phyloP scores from a whole-genome alignment of 1,140 invertebrate species.

The Vollenhovia emeryi region DNA sequence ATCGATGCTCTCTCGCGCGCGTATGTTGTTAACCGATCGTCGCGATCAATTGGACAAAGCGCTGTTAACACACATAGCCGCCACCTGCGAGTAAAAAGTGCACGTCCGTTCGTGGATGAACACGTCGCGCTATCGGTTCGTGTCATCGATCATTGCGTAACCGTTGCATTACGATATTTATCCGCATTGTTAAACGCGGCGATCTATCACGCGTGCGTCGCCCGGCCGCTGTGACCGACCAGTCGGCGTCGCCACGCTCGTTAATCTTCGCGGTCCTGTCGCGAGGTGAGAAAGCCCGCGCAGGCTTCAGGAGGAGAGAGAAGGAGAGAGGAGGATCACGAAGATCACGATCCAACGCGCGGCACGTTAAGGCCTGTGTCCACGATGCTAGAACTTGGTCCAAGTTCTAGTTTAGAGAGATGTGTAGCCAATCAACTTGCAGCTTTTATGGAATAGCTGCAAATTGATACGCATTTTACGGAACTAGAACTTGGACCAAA shows the following conservation, averaged over 20 bases:
- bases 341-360: slow-evolving; percentile 22
- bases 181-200: slow-evolving; percentile 51
- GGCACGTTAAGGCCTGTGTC: slow-evolving; percentile 9
- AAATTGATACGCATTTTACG: too few species aligned
- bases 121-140: slow-evolving; percentile 56
- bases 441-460: too few species aligned
- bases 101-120: slow-evolving; percentile 43
- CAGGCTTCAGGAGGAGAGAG: too few species aligned
- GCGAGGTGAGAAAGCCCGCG: slow-evolving; percentile 18
- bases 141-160: slow-evolving; percentile 63
- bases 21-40: slow-evolving; percentile 22
- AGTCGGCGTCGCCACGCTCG: slow-evolving; percentile 28
- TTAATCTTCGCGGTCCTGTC: slow-evolving; percentile 59
- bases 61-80: slow-evolving; percentile 32
- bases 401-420: too few species aligned
- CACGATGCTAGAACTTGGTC: too few species aligned
- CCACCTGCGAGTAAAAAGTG: slow-evolving; percentile 40
- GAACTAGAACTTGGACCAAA: too few species aligned
- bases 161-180: slow-evolving; percentile 36
- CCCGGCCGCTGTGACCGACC: slow-evolving; percentile 3
- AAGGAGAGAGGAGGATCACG: neutral
- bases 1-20: slow-evolving; percentile 18
- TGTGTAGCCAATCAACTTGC: too few species aligned
- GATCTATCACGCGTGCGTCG: slow-evolving; percentile 52
- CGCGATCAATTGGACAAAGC: slow-evolving; percentile 42